Evolutionary conservation across 2,113 vertebrate genomes (phyloP), one percentile per base, ranked within the genome.

Genomic region (Pseudopodoces humilis): DNA sequence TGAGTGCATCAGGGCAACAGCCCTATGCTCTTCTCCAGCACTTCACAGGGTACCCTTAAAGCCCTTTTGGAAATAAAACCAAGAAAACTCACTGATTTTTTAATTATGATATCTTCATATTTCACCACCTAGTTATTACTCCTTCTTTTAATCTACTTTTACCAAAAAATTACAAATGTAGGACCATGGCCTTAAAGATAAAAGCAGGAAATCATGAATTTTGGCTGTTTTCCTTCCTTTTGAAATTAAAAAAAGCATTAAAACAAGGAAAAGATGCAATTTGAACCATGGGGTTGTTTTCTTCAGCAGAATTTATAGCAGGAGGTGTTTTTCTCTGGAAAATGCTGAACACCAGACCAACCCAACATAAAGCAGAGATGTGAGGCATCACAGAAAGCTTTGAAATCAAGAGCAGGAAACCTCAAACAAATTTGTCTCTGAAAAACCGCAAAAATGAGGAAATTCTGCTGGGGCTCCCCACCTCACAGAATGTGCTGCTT

Each of bases 401-500:
- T 81, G 81, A 90, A 93, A 81, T 37, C 46, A 67, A 59, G 63
- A 63, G 24, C 35, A 86, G 86, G 52, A 95, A 92, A 88, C 92
- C 72, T 59, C 69, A 81, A 90, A 47, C 64, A 92, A 81, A 60
- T 81, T 35, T 35, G 95, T 55, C 91, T 68, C 59, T 63, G 30
- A 83, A 83, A 94, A 78, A 9, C 91, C 70, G 0, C 92, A 91
- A 84, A 75, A 82, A 70, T 37, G 49, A 89, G 65, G 77, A 91
- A 71, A 96, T 68, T 94, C 76, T 94, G 67, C 58, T 90, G 76
- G 37, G 71, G 86, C 50, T 86, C 30, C 60, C 64, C 63, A 49
- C 11, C 68, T 83, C 0, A 2, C 44, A 44, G 44, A 5, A 2
- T 31, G 22, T 6, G 3, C 68, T 87, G 27, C 65, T 78, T 60